These are phyloP conservation scores for Hippocampus kuda DNA, from an alignment of 2,797 vertebrate genomes.

Conservation along the genomic window DNA sequence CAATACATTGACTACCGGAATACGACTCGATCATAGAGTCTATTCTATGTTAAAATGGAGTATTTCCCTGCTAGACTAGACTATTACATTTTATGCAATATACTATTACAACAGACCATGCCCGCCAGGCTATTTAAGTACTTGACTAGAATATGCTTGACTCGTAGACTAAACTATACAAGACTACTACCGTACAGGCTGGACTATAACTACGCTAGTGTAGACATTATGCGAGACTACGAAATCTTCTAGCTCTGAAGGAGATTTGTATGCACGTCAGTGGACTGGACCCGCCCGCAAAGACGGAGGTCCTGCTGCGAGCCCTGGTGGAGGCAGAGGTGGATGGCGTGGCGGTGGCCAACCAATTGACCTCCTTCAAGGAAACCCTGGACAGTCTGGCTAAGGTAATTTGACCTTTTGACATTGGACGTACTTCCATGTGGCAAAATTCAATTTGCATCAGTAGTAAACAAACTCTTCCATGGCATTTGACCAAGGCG, in stretches of 20 bases:
- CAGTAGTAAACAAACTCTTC: background rate
- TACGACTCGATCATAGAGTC: no score
- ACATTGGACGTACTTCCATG: background rate
- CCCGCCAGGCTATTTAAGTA: no score
- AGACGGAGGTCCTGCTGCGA: slow-evolving; percentile 73
- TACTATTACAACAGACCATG: no score
- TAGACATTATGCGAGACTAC: background rate
- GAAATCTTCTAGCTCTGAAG: background rate
- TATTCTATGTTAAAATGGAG: no score
- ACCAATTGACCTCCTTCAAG: slow-evolving; percentile 75
- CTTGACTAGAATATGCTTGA: no score
- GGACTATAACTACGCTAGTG: background rate
- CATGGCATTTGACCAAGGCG: background rate
- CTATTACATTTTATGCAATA: no score
- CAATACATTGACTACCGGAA: no score
- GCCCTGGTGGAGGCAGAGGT: slow-evolving; percentile 81
- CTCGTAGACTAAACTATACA: no score
- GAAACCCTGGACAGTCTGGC: slow-evolving; percentile 69
- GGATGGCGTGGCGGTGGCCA: slow-evolving; percentile 77
- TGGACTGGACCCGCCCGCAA: slow-evolving; percentile 57
- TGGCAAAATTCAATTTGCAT: background rate
- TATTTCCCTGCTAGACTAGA: no score
- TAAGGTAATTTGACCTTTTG: slow-evolving; percentile 52
- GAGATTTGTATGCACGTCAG: background rate
- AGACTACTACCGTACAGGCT: background rate